Evolutionary conservation across 2,888 invertebrate genomes (phyloP), one percentile per base, ranked within the genome.

Genomic region (Clanis bilineata): DNA sequence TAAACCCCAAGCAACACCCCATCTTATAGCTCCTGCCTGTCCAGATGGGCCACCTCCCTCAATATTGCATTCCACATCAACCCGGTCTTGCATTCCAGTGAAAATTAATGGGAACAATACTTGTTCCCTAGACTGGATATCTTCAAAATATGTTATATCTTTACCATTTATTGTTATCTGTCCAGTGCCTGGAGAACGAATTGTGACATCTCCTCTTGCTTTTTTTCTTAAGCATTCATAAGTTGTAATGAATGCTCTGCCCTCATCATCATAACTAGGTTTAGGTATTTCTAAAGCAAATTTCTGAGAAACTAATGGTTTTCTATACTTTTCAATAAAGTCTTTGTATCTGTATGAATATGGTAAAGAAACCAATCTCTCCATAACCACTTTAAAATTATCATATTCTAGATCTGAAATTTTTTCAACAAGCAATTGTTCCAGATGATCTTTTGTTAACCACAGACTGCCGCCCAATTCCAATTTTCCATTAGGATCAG

Each of bases 1-100:
- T 58, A 98, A 90, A 23, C 95, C 95, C 94, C 94, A 94, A n/a
- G 98, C 93, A 61, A 98, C 95, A 23, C 96, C 98, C 94, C 95
- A 96, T 63, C 98, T 94, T 61, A 98, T 93, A 56, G 97, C 97
- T 41, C 98, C 98, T n/a, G 98, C 94, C 86, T 98, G 96, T 0
- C 96, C 96, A 15, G 96, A 94, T 38, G 93, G 90, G 10, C 98
- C 98, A 39, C 96, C 96, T 39, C 94, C 94, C 70, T 88, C 92
- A 38, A 96, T 94, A 71, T 94, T 93, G 45, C 96, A 97, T 79
- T 96, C 96, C 23, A 98, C 88, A 86, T 99, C 98, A 45, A 98
- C 96, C 83, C 94, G 93, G 55, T 95, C 94, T 60, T 96, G 83
- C 94, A 96, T 93, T 25, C 94, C 94, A 61, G 96, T 94, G 76